Base-by-base conservation (phyloP, 2,113 vertebrate species). In the Montifringilla adamsi region DNA sequence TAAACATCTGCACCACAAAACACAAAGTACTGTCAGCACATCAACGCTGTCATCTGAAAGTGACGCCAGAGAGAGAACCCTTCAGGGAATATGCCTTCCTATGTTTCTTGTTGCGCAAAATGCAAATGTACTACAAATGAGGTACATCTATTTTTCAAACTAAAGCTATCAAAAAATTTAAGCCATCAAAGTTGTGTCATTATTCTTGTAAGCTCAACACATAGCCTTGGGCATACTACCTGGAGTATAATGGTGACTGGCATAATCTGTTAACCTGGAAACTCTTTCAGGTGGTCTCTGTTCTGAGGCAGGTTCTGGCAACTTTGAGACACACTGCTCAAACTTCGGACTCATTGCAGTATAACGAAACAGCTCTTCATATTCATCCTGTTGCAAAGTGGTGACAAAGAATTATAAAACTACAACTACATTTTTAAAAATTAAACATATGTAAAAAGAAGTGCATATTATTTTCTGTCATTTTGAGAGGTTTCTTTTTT, bases 291-390 rank as follows among this genome's bases (percentile, higher is more conserved):
- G 92, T 85, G 84, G 94, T 83, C 90, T 92, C 52, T 77, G 75
- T 72, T 97, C 97, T 39, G 94, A 96, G 79, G 92, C 90, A 80
- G 87, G 80, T 66, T 96, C 96, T 60, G 94, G 94, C 5, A 96
- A 95, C 70, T 96, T 95, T 4, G 77, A 94, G 84, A 90, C 31
- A 82, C 52, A n/a, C 15, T 95, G 85, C 41, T 98, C 98, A 96
- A 98, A 94, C 79, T 98, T 99, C 1, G 98, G 98, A 78, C 98
- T 98, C 95, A 99, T 98, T 84, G 98, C 84, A 94, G 98, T 97
- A 35, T 98, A 98, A 80, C 80, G 97, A 85, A 99, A 98, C 77
- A 99, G 97, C 83, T 99, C 98, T 97, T 99, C 99, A 96, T 99
- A 99, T 84, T 99, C 99, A 94, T 99, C 98, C 99, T 99, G 95